A percentile compares a stretch with the other conserved stretches of the same genome.
These are phyloP conservation scores for Caenorhabditis plicata DNA, from an alignment of 2,888 invertebrate species.

Conservation along the genomic window DNA sequence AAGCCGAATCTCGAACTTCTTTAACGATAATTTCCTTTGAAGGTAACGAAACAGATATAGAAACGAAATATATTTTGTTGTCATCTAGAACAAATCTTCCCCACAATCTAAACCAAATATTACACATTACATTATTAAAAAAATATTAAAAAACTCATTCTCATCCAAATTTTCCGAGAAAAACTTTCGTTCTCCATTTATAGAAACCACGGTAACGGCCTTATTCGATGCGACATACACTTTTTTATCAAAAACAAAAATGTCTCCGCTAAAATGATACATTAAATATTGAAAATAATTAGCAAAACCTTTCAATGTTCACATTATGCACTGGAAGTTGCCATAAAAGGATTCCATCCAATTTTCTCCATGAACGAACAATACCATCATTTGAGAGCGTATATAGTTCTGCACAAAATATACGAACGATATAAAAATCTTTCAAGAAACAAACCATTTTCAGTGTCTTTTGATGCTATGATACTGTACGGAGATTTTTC, in stretches of 20 bases:
- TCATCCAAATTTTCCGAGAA: no score
- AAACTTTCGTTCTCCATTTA: no score
- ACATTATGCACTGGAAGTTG: slow-evolving; percentile 16
- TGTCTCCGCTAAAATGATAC: no score
- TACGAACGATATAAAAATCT: neutral
- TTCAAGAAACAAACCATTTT: slow-evolving; percentile 6
- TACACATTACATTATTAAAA: no score
- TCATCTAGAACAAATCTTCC: no score
- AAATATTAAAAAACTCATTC: no score
- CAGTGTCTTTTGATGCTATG: neutral
- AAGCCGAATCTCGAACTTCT: no score
- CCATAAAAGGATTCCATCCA: slow-evolving; percentile 35
- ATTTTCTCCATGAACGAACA: slow-evolving; percentile 38
- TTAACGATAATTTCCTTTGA: neutral
- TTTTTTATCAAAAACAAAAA: no score
- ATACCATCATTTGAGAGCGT: slow-evolving; percentile 35
- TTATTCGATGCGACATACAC: no score
- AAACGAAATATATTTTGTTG: neutral
- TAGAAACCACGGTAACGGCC: no score
- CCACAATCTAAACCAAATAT: no score
- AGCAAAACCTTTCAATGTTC: slow-evolving; percentile 4
- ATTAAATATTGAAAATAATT: no score
- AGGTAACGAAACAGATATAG: neutral
- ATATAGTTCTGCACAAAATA: slow-evolving; percentile 29
- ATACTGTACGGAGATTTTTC: slow-evolving; percentile 12